Percentiles rank a stretch among this genome's conserved stretches.
Conservation (phyloP, 2,113 vertebrate species). For the Excalfactoria chinensis region DNA sequence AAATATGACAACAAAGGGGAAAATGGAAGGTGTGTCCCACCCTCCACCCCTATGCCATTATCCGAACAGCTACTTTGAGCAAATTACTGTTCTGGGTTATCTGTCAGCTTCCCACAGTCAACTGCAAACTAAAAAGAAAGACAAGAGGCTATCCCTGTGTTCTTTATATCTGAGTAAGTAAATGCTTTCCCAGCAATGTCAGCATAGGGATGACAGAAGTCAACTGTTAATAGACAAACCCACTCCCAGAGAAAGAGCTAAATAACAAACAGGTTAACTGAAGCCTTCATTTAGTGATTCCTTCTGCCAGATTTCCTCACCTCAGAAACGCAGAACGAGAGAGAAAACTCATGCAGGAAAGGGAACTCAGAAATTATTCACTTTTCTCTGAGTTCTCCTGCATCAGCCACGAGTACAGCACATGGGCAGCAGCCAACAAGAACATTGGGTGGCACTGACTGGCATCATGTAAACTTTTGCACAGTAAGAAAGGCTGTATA, state of each 20-base stretch:
- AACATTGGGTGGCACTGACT: not conserved
- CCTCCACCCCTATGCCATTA: constrained; percentile 67
- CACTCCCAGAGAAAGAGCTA: constrained; percentile 25
- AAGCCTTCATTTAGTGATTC: constrained; percentile 53
- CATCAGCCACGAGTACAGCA: not conserved
- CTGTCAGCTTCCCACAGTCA: constrained; percentile 72
- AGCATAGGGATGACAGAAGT: constrained; percentile 55
- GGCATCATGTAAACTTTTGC: not conserved
- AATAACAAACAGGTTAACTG: constrained; percentile 34
- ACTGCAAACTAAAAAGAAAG: constrained; percentile 52
- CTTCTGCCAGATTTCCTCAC: constrained; percentile 46
- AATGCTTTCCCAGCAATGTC: constrained; percentile 70
- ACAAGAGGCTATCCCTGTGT: constrained; percentile 50
- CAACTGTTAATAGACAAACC: constrained; percentile 70
- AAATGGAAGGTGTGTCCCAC: constrained; percentile 73
- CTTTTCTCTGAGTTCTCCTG: not conserved
- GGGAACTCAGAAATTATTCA: not conserved
- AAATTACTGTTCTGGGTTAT: constrained; percentile 73
- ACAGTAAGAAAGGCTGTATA: not conserved
- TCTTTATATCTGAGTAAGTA: constrained; percentile 70
- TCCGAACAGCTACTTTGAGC: constrained; percentile 76
- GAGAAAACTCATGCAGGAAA: not conserved
- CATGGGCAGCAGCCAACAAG: not conserved
- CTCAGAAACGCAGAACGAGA: not conserved
- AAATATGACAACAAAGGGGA: constrained; percentile 61